phyloP scores from a whole-genome alignment of 2,797 vertebrate genomes.

The Clangula hyemalis region DNA sequence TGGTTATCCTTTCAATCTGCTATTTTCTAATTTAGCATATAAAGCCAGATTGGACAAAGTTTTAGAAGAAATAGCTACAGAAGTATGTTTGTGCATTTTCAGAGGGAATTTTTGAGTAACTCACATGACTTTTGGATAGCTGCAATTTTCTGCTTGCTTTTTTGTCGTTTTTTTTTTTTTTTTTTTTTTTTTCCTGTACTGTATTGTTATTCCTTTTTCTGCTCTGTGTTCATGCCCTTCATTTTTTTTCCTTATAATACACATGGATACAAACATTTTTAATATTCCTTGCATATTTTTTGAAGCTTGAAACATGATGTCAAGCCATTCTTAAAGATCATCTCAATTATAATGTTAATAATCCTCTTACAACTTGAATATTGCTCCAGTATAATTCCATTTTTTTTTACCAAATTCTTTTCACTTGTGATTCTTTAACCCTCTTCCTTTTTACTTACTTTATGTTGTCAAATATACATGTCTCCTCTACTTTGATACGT shows the following conservation, averaged over 20 bases:
- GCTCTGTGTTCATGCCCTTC: neutral
- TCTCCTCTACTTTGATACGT: constrained; percentile 39
- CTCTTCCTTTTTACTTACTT: constrained; percentile 30
- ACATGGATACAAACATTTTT: neutral
- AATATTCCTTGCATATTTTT: neutral
- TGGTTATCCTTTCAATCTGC: constrained; percentile 1
- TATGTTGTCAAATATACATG: constrained; percentile 46
- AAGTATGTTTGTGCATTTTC: neutral
- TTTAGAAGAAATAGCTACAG: neutral
- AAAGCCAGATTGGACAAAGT: neutral
- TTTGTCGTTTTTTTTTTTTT: too few species aligned
- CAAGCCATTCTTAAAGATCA: constrained; percentile 40
- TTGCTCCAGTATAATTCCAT: neutral
- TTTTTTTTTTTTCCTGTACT: neutral
- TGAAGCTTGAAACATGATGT: constrained; percentile 15
- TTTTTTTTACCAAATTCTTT: neutral
- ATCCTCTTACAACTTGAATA: constrained; percentile 62
- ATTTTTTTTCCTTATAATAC: constrained; percentile 16
- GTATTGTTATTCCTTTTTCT: neutral
- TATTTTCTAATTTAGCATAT: constrained; percentile 15
- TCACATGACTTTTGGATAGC: neutral
- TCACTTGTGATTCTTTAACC: constrained; percentile 9
- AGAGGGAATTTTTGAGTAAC: neutral
- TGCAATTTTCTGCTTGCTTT: neutral
- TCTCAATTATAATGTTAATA: constrained; percentile 47